These are phyloP conservation scores for Chaetodon trifasciatus DNA, from an alignment of 2,797 vertebrate genomes.

Conservation along the genomic window DNA sequence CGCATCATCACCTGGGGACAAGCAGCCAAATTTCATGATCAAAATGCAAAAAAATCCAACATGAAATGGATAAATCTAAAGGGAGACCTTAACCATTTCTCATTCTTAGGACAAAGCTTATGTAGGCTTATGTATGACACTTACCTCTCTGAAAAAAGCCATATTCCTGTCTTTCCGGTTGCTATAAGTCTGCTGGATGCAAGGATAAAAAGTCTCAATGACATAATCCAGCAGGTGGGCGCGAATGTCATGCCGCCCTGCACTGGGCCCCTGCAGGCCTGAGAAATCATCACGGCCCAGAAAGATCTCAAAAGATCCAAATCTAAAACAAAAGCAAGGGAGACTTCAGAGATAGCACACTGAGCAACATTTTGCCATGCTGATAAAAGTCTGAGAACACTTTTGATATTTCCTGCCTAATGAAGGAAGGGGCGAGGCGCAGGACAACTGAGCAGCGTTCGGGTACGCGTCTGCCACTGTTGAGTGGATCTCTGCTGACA, in stretches of 20 bases:
- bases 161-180: conserved; percentile 85
- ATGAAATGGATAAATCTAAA: not conserved
- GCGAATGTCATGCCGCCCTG: conserved; percentile 87
- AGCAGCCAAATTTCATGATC: not conserved
- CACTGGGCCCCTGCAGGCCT: conserved; percentile 91
- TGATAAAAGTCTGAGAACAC: not conserved
- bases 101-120: not conserved
- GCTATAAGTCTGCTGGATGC: conserved; percentile 85
- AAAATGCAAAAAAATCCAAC: not conserved
- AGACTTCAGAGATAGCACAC: not conserved
- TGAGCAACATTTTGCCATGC: not conserved
- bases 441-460: conserved; percentile 90
- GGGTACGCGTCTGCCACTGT: conserved; percentile 85
- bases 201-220: conserved; percentile 90
- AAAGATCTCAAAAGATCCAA: conserved; percentile 97
- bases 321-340: conserved; percentile 77
- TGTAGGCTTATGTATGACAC: not conserved
- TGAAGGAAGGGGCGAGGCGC: conserved; percentile 89
- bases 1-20: conserved; percentile 85
- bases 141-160: conserved; percentile 92
- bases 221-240: conserved; percentile 93
- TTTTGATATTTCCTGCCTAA: conserved; percentile 82
- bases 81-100: not conserved
- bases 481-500: conserved; percentile 87
- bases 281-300: conserved; percentile 85